These are phyloP conservation scores for Casuarius casuarius DNA, from an alignment of 2,113 vertebrate species.

Conservation along the genomic window DNA sequence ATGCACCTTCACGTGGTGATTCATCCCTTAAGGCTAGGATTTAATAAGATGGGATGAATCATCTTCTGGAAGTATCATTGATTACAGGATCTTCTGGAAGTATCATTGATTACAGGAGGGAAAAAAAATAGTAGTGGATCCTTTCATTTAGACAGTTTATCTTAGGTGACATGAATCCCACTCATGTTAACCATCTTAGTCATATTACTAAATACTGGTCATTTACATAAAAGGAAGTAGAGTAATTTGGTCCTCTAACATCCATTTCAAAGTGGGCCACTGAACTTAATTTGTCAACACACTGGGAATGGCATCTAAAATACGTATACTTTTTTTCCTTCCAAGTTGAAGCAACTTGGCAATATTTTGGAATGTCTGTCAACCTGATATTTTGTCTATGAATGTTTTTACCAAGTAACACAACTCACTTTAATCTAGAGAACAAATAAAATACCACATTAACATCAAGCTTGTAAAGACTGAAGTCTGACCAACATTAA, in stretches of 20 bases:
- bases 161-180: not conserved
- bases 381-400: not conserved
- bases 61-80: not conserved
- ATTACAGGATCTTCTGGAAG: not conserved
- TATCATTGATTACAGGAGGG: not conserved
- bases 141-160: not conserved
- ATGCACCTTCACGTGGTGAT: not conserved
- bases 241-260: not conserved
- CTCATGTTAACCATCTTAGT: not conserved
- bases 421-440: not conserved
- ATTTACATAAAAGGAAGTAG: not conserved
- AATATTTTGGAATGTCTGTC: not conserved
- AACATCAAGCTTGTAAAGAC: not conserved
- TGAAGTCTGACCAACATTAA: not conserved
- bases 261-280: not conserved
- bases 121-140: not conserved
- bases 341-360: not conserved
- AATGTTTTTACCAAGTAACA: not conserved
- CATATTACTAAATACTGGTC: not conserved
- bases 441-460: not conserved
- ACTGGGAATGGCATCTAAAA: not conserved
- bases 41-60: not conserved
- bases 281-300: not conserved
- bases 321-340: not conserved
- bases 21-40: not conserved